phyloP scores from a whole-genome alignment of 2,113 vertebrate species.

The Neogobius melanostomus region DNA sequence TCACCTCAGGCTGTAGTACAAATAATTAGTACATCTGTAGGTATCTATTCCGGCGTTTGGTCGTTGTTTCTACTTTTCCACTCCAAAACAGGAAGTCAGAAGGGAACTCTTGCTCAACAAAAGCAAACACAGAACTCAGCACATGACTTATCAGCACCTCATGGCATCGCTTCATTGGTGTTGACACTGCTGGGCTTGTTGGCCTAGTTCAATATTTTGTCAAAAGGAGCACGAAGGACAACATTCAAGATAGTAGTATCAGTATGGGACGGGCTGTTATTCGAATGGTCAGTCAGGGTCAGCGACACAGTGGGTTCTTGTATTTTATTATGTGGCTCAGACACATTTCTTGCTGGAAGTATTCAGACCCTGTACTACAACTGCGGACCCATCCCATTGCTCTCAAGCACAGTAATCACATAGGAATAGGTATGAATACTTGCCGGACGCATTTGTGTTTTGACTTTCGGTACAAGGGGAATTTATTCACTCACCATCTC shows the following conservation, averaged over 20 bases:
- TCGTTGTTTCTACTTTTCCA: constrained; percentile 35
- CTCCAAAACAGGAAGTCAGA: constrained; percentile 34
- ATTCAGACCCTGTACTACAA: too few species aligned
- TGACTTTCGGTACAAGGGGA: background rate
- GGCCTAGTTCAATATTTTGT: constrained; percentile 28
- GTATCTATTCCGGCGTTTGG: constrained; percentile 2
- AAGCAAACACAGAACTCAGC: constrained; percentile 49
- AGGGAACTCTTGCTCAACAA: constrained; percentile 39
- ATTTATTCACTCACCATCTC: constrained; percentile 87
- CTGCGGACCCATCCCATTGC: too few species aligned
- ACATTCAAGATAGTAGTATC: constrained; percentile 5
- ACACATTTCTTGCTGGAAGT: too few species aligned
- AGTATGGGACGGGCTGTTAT: background rate
- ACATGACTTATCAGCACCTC: constrained; percentile 58
- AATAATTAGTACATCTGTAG: constrained; percentile 1
- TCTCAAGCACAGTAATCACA: too few species aligned
- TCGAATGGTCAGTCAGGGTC: background rate
- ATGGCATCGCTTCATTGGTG: constrained; percentile 40
- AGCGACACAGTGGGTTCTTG: too few species aligned
- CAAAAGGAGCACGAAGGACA: constrained; percentile 14
- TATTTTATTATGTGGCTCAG: too few species aligned
- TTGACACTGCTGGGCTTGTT: constrained; percentile 39
- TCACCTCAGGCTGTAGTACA: background rate
- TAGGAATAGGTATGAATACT: too few species aligned
- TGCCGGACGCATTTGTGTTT: background rate